Base-by-base conservation (phyloP, 2,888 invertebrate species). In the Lydus trimaculatus region DNA sequence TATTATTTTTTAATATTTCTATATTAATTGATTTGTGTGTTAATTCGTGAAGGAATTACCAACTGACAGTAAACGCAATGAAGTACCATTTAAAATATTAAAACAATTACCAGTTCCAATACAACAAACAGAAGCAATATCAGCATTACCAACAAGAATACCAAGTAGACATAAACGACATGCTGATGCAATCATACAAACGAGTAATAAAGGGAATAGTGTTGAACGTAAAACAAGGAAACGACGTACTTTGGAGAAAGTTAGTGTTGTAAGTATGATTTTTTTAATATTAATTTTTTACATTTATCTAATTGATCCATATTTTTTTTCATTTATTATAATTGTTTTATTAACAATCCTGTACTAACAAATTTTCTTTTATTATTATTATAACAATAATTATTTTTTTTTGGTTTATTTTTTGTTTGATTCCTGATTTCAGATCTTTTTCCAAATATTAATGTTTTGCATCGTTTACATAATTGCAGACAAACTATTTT, bases 211-310 rank as follows among this genome's bases (percentile, higher is more conserved):
- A 56, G 52, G 31, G 6, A 71, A 72, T 58, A 77, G 75, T 52
- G 71, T 76, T 8, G 85, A 85, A 58, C 76, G 81, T 61, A 85
- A 84, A 69, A 78, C 82, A 11, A 78, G 90, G 75, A 91, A 91
- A 78, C 86, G 91, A 70, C 86, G 90, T 67, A 90, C 90, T 73
- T 86, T 88, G 20, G 91, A 91, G 76, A 90, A 90, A 82, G 84
- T 88, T 74, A 87, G 88, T 79, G 89, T 90, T 86, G 90, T 90
- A 86, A 90, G 90, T 88, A 84, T 77, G 33, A 69, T 72, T 65
- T 62, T 67, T 48, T 28, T 58, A 17, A 20, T 43, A 8, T 61
- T 23, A 15, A 25, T 23, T 58, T 20, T n/a, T 20, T 33, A 11
- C 17, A 36, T 23, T 23, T 6, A 4, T 7, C 1, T 25, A 20